phyloP scores from a whole-genome alignment of 2,113 vertebrate species.

The Cichladusa arquata region DNA sequence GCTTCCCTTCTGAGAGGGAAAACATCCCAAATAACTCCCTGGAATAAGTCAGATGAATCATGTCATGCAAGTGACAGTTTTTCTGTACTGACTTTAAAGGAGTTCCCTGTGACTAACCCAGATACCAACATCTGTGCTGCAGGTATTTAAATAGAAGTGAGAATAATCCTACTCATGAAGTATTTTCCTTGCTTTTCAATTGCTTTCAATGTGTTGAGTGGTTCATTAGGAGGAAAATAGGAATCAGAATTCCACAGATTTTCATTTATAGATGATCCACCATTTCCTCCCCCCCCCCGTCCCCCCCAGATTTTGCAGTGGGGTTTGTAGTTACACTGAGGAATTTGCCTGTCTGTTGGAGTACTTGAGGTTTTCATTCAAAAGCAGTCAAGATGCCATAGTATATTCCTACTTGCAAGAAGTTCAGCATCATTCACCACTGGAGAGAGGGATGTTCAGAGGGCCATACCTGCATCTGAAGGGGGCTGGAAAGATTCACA shows the following conservation, averaged over 20 bases:
- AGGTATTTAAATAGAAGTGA: background rate
- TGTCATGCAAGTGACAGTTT: background rate
- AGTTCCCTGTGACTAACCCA: background rate
- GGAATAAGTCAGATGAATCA: background rate
- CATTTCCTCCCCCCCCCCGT: background rate
- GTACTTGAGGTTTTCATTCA: background rate
- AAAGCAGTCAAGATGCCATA: background rate
- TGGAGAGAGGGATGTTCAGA: background rate
- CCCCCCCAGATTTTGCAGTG: background rate
- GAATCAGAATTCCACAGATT: background rate
- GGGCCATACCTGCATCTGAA: background rate
- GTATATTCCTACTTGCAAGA: background rate
- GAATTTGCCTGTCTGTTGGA: rapidly evolving
- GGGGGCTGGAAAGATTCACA: background rate
- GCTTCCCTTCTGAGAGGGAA: background rate
- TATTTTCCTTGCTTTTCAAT: background rate
- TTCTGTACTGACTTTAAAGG: background rate
- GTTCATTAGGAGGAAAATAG: background rate
- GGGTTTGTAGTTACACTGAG: background rate
- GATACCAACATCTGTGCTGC: background rate
- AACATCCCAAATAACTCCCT: background rate
- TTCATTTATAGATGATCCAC: background rate
- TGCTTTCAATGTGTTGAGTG: background rate
- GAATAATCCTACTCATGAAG: background rate
- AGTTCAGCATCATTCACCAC: background rate